These are phyloP conservation scores for Procapra przewalskii DNA, from an alignment of 2,113 vertebrate species.

Conservation along the genomic window DNA sequence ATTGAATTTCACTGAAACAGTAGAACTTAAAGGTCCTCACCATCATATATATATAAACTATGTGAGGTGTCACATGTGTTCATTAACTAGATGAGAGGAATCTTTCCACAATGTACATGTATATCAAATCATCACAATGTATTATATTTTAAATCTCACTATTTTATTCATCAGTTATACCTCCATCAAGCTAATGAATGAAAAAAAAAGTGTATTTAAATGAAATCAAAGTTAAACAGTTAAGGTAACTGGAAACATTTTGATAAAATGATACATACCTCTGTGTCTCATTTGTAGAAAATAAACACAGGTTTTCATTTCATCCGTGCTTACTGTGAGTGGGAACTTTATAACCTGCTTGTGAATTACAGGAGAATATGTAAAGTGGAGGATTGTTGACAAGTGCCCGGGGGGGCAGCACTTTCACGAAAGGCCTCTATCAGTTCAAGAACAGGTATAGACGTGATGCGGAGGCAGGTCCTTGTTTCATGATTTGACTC, in stretches of 20 bases:
- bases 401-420: neutral
- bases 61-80: neutral
- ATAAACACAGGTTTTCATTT: neutral
- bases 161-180: neutral
- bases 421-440: neutral
- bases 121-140: neutral
- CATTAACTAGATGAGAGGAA: neutral
- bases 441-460: neutral
- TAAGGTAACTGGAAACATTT: neutral
- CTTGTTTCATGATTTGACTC: neutral
- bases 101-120: neutral
- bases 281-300: neutral
- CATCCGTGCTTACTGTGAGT: neutral
- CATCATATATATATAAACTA: neutral
- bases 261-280: neutral
- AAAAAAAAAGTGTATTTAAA: slow-evolving; percentile 13
- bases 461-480: neutral
- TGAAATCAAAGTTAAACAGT: slow-evolving; percentile 19
- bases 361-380: neutral
- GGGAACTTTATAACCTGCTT: neutral
- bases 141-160: neutral
- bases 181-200: neutral
- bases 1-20: neutral
- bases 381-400: neutral
- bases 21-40: neutral